phyloP scores from a whole-genome alignment of 1,140 invertebrate genomes.

The Drosophila pallidifrons region DNA sequence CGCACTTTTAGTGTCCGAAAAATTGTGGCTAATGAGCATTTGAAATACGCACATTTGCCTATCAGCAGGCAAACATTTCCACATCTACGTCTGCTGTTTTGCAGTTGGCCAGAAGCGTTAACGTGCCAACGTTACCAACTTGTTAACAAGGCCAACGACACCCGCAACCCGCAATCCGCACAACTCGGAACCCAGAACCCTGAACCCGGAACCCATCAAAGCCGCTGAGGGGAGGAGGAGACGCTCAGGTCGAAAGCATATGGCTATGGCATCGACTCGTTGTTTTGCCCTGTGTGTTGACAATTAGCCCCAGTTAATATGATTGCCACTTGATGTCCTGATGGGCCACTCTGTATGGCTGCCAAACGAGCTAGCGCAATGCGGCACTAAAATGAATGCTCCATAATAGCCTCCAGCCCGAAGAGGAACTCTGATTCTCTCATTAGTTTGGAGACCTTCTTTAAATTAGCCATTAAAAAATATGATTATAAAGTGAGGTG shows the following conservation, averaged over 20 bases:
- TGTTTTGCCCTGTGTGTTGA: conserved; percentile 69
- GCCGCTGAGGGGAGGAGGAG: neutral
- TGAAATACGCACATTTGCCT: conserved; percentile 78
- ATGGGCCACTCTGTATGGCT: conserved; percentile 42
- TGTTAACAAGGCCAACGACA: conserved; percentile 76
- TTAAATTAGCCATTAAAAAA: neutral
- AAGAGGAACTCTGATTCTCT: neutral
- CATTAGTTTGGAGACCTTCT: neutral
- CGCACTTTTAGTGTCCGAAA: conserved; percentile 64
- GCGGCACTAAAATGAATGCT: conserved; percentile 59
- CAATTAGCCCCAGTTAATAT: conserved; percentile 80
- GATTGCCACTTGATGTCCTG: conserved; percentile 80
- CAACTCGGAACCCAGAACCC: too few species aligned
- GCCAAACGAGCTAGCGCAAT: conserved; percentile 63
- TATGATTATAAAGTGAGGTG: too few species aligned
- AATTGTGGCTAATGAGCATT: conserved; percentile 79
- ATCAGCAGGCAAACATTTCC: conserved; percentile 44
- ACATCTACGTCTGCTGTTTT: conserved; percentile 4
- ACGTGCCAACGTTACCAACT: conserved; percentile 62
- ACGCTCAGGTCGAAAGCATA: neutral
- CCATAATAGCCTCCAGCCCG: conserved; percentile 21
- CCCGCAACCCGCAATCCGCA: conserved; percentile 51
- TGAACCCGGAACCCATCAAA: too few species aligned
- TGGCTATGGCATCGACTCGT: conserved; percentile 11
- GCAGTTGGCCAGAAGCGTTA: conserved; percentile 43